phyloP scores from a whole-genome alignment of 2,888 invertebrate species.

The Stratiomys singularior region DNA sequence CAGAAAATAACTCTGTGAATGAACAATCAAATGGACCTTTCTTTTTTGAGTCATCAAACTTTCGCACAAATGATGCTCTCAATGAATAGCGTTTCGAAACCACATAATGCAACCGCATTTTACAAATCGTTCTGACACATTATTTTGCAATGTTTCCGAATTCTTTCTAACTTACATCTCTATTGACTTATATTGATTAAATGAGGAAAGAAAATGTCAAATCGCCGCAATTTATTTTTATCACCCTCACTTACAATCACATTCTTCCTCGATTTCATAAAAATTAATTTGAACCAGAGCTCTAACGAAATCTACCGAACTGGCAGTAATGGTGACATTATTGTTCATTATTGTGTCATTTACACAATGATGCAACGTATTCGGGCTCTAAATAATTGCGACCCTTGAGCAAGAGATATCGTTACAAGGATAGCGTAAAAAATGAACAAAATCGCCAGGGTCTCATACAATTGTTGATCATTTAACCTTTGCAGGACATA shows the following conservation, averaged over 20 bases:
- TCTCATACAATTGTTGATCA: conserved; percentile 1
- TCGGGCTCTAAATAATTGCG: background rate
- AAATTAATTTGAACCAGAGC: conserved; percentile 36
- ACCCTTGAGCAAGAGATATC: background rate
- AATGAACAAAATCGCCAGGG: conserved; percentile 15
- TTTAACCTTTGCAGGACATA: background rate
- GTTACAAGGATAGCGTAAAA: background rate
- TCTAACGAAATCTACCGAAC: conserved; percentile 30
- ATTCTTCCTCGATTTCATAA: conserved; percentile 2
- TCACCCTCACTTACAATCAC: background rate
- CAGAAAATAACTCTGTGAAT: too few relatives aligned
- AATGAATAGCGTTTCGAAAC: background rate
- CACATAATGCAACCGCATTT: conserved; percentile 24
- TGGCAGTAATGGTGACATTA: conserved; percentile 44
- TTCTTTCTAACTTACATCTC: background rate
- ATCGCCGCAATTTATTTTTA: background rate
- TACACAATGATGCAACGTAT: background rate
- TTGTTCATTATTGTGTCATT: conserved; percentile 28
- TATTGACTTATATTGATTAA: background rate
- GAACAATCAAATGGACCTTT: too few relatives aligned
- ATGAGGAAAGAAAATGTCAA: conserved; percentile 3
- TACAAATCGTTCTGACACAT: conserved; percentile 6
- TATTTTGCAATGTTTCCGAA: background rate
- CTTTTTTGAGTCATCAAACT: too few relatives aligned
- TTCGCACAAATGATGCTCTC: too few relatives aligned